Percentiles rank a stretch among this genome's conserved stretches.
Conservation (phyloP, 2,888 invertebrate species). For the Suillia variegata region DNA sequence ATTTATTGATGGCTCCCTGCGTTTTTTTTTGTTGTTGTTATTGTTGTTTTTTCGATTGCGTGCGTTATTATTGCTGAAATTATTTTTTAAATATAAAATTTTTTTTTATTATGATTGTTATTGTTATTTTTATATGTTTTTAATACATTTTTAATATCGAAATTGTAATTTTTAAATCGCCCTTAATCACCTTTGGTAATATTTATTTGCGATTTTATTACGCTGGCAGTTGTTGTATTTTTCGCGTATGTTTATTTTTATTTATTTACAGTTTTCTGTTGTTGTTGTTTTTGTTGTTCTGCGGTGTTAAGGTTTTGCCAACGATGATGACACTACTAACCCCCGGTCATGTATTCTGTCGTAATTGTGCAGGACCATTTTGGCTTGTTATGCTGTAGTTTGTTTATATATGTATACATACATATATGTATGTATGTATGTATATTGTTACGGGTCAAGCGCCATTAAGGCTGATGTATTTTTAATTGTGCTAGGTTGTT, state of each 20-base stretch:
- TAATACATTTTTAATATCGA: background rate
- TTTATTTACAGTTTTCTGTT: background rate
- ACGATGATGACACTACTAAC: background rate
- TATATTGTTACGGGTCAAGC: background rate
- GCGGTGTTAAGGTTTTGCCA: background rate
- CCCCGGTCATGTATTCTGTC: background rate
- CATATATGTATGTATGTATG: too few relatives aligned
- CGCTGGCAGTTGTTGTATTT: background rate
- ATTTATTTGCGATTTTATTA: background rate
- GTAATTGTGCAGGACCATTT: background rate
- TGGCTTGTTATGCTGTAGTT: background rate
- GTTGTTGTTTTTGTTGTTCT: background rate
- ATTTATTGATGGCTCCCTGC: background rate
- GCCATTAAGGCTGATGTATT: background rate
- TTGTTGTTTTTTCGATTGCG: background rate
- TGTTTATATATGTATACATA: too few relatives aligned
- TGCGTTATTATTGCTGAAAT: too few relatives aligned
- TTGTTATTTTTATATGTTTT: background rate
- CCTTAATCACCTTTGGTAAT: background rate
- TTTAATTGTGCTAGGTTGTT: background rate
- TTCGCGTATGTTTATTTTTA: background rate
- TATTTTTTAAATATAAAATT: constrained; percentile 3
- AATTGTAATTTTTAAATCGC: background rate
- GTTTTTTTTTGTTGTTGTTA: background rate
- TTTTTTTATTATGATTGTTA: too few relatives aligned